Conservation (phyloP, 1,140 invertebrate genomes). For the Bactericera cockerelli region DNA sequence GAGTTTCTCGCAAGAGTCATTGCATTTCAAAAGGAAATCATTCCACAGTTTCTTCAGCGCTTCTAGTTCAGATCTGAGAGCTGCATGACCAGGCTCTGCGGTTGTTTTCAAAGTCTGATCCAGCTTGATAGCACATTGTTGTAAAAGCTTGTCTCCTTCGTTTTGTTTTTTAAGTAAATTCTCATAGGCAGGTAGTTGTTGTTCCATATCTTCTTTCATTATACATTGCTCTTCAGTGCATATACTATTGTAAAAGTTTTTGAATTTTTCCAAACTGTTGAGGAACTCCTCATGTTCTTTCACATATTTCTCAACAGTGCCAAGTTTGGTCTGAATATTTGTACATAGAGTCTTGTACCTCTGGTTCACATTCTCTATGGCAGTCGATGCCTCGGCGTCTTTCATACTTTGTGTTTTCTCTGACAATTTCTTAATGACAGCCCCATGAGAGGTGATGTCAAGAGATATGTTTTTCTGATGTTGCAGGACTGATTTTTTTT, state of each 20-base stretch:
- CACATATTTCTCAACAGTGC: slow-evolving; percentile 51
- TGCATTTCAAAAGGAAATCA: slow-evolving; percentile 54
- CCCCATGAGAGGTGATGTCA: slow-evolving; percentile 65
- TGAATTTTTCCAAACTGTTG: slow-evolving; percentile 53
- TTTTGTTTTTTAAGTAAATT: slow-evolving; percentile 53
- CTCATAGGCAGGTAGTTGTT: slow-evolving; percentile 53
- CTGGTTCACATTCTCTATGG: slow-evolving; percentile 47
- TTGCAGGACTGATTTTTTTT: slow-evolving; percentile 72
- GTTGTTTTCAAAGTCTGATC: slow-evolving; percentile 61
- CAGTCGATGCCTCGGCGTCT: slow-evolving; percentile 55
- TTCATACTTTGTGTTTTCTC: slow-evolving; percentile 53
- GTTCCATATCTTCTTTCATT: slow-evolving; percentile 56
- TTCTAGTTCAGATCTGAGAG: slow-evolving; percentile 56
- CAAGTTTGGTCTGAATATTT: slow-evolving; percentile 49
- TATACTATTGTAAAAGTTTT: slow-evolving; percentile 54
- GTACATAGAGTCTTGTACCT: slow-evolving; percentile 49
- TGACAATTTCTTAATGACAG: slow-evolving; percentile 57
- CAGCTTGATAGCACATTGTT: slow-evolving; percentile 51
- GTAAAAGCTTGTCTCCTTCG: slow-evolving; percentile 54
- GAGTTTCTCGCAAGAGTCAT: slow-evolving; percentile 45
- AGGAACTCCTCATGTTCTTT: slow-evolving; percentile 66
- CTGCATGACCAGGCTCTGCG: slow-evolving; percentile 55
- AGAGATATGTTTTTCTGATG: slow-evolving; percentile 55
- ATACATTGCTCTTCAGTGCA: slow-evolving; percentile 49
- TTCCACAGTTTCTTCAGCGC: slow-evolving; percentile 59